These are phyloP conservation scores for Epistrophe eligans DNA, from an alignment of 2,888 invertebrate genomes.

Conservation along the genomic window DNA sequence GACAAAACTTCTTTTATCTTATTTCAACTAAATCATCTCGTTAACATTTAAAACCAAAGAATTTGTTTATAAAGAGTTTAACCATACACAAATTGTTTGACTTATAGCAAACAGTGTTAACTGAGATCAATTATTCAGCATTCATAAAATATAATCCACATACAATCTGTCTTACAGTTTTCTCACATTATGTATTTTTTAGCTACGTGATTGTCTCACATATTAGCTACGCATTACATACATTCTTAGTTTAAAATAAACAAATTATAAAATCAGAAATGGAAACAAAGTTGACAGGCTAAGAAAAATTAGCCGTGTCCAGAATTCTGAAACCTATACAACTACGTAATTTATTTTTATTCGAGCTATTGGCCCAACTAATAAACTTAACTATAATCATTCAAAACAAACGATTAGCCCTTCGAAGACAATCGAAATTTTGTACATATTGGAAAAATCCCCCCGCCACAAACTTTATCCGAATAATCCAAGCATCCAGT, in stretches of 20 bases:
- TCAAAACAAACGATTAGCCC: background rate
- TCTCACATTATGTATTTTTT: background rate
- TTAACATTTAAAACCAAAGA: background rate
- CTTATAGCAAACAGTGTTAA: background rate
- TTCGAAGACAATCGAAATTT: background rate
- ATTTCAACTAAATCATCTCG: background rate
- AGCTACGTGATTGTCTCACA: background rate
- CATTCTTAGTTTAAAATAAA: background rate
- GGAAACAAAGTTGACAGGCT: background rate
- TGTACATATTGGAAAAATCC: background rate
- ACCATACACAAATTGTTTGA: background rate
- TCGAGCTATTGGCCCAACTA: background rate
- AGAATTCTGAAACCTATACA: background rate
- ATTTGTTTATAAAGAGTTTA: background rate
- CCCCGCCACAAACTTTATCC: background rate
- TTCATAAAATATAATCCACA: background rate
- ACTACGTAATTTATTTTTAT: background rate
- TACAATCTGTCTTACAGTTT: background rate
- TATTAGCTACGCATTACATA: background rate
- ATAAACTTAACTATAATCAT: background rate
- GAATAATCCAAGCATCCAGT: background rate
- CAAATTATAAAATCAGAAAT: background rate
- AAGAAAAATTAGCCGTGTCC: background rate
- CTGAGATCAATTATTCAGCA: background rate
- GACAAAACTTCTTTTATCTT: background rate